These are phyloP conservation scores for Enteromius thamalakanensis DNA, from an alignment of 2,797 vertebrate species.

Conservation along the genomic window DNA sequence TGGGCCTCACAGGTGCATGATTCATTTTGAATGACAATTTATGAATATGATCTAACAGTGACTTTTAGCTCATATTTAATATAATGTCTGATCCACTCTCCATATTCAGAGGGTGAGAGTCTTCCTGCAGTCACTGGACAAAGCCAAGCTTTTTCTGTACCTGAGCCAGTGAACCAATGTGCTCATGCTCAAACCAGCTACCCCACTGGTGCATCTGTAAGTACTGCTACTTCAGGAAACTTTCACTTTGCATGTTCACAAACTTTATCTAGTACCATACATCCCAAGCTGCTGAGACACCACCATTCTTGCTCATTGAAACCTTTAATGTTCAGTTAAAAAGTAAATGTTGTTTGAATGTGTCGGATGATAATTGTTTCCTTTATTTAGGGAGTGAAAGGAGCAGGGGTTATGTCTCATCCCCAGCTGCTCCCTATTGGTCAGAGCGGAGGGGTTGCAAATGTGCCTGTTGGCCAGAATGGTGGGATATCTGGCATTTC, in stretches of 20 bases:
- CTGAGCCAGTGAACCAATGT: conserved; percentile 71
- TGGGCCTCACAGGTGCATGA: conserved; percentile 74
- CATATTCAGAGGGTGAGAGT: conserved; percentile 69
- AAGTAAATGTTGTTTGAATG: conserved; percentile 7
- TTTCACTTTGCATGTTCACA: neutral
- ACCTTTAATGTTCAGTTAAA: conserved; percentile 9
- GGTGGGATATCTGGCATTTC: conserved; percentile 69
- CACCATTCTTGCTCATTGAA: conserved; percentile 44
- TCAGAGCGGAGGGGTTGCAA: conserved; percentile 71
- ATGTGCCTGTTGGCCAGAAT: conserved; percentile 72
- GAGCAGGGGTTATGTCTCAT: conserved; percentile 62
- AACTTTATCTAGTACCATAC: neutral
- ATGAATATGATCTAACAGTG: neutral
- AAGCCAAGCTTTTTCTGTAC: conserved; percentile 75
- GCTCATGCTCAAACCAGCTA: conserved; percentile 68
- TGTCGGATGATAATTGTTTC: conserved; percentile 46
- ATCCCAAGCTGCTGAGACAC: conserved; percentile 14
- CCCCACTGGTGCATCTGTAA: conserved; percentile 69
- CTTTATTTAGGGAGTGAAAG: conserved; percentile 65
- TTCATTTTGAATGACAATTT: neutral
- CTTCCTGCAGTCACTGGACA: conserved; percentile 74
- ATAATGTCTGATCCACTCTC: neutral
- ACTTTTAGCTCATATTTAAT: neutral
- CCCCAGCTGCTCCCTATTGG: conserved; percentile 73
- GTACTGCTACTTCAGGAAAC: conserved; percentile 53